Evolutionary conservation across 2,888 invertebrate genomes (phyloP), one percentile per base, ranked within the genome.

Genomic region (Acanthosepion lycidas): DNA sequence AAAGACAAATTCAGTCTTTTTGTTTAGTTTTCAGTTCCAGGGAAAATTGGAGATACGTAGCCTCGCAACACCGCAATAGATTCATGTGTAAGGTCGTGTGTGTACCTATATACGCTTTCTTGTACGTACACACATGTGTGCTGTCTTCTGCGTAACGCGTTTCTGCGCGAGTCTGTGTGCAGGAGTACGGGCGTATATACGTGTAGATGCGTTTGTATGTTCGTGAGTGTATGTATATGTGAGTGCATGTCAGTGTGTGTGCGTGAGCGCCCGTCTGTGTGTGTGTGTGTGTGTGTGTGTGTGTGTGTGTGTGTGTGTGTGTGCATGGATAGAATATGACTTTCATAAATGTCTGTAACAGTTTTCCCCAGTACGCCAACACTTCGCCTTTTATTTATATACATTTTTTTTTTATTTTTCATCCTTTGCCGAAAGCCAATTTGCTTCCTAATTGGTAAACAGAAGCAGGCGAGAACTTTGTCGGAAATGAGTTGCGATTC

Each of bases 121-220:
- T 42, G 42, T 42, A 42, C 42, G 42, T 3, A 42, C 42, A 42
- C 42, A 42, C 42, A 3, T 42, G 42, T 42, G 3, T 42, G 42
- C 42, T 42, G 42, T 42, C 42, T 42, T 42, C 42, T 42, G 42
- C 42, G 42, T 42, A 3, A 42, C 42, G 42, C 42, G 42, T 42
- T 42, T 42, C 42, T 42, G 42, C 42, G 42, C 42, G 42, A 1
- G 42, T 42, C 42, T 42, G 3, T 42, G 42, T 3, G 42, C 42
- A 2, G 42, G 2, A 42, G 42, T 42, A 42, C 42, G 42, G 91
- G 6, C 42, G 59, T 92, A 15, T 92, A 64, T 94, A 33, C 23
- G 51, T 53, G 53, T 28, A 42, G n/a, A 53, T 94, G 94, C 94
- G 55, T 78, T 91, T 94, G 94, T 94, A 91, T 93, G 94, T 94